Conservation (phyloP, 2,113 vertebrate genomes). For the Hirundichthys speculiger region DNA sequence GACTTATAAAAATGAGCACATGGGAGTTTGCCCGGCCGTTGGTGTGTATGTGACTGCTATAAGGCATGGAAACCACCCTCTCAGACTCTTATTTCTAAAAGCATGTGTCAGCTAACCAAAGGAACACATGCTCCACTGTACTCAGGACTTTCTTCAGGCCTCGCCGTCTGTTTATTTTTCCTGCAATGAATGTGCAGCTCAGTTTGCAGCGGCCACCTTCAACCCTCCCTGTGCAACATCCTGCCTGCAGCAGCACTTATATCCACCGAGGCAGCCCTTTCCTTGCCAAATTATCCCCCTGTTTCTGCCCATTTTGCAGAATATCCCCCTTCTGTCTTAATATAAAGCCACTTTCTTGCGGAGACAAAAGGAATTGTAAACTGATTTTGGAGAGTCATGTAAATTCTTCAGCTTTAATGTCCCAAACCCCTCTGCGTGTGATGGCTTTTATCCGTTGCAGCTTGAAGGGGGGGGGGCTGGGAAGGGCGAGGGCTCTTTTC, state of each 20-base stretch:
- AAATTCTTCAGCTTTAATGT: constrained; percentile 58
- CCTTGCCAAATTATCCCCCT: constrained; percentile 41
- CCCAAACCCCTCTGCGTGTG: constrained; percentile 55
- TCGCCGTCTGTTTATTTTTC: constrained; percentile 76
- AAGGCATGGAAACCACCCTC: constrained; percentile 41
- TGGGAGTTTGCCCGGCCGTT: not conserved
- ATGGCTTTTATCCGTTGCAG: constrained; percentile 43
- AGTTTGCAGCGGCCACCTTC: constrained; percentile 72
- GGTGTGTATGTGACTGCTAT: constrained; percentile 15
- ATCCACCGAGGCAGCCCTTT: constrained; percentile 44
- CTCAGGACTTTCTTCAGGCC: constrained; percentile 58
- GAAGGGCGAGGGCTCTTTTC: constrained; percentile 44
- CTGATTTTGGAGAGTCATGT: constrained; percentile 55
- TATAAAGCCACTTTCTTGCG: constrained; percentile 37
- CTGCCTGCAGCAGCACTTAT: constrained; percentile 61
- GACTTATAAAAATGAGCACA: constrained; percentile 34
- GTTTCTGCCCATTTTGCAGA: constrained; percentile 60
- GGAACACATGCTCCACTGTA: constrained; percentile 70
- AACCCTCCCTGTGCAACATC: constrained; percentile 72
- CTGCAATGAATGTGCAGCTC: constrained; percentile 71
- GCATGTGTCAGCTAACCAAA: constrained; percentile 66
- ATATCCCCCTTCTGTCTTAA: constrained; percentile 38
- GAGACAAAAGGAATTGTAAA: constrained; percentile 60
- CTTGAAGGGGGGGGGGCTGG: constrained; percentile 14
- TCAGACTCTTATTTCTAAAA: constrained; percentile 66